Evolutionary conservation across 2,113 vertebrate genomes (phyloP).

Genomic region (Bos indicus): DNA sequence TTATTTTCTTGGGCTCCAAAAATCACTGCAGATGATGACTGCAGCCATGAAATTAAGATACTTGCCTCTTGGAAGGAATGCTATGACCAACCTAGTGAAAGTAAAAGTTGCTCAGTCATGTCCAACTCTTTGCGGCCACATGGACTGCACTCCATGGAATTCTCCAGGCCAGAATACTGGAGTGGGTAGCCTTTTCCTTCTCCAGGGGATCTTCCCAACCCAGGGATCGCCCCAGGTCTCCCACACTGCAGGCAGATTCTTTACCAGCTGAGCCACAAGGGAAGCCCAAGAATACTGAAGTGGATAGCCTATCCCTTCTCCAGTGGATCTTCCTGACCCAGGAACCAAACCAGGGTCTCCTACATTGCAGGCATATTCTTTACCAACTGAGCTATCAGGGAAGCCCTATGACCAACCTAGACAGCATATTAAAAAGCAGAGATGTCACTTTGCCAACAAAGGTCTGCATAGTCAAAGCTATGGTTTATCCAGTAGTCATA

Average conservation of each 20-base stretch:
- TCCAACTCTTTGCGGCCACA: not conserved
- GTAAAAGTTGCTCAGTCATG: not conserved
- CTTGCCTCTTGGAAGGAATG: not conserved
- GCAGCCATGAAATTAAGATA: not conserved
- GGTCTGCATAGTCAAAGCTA: not conserved
- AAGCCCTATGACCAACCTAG: not conserved
- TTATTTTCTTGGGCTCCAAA: not conserved
- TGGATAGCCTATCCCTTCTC: not conserved
- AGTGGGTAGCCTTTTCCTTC: not conserved
- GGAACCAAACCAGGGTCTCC: not conserved
- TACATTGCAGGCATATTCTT: not conserved
- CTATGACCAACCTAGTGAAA: not conserved
- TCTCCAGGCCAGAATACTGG: not conserved
- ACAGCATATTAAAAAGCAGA: not conserved
- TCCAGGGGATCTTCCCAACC: not conserved
- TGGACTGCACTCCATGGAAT: not conserved
- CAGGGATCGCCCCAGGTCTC: not conserved
- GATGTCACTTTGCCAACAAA: not conserved
- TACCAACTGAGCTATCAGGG: not conserved
- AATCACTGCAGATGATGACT: not conserved
- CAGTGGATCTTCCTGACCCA: not conserved
- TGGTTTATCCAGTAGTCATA: not conserved
- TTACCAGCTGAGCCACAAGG: not conserved
- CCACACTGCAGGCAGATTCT: fast-evolving
- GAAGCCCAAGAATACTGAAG: not conserved